These are phyloP conservation scores for Conus canariensis DNA, from an alignment of 2,888 invertebrate genomes.

Conservation along the genomic window DNA sequence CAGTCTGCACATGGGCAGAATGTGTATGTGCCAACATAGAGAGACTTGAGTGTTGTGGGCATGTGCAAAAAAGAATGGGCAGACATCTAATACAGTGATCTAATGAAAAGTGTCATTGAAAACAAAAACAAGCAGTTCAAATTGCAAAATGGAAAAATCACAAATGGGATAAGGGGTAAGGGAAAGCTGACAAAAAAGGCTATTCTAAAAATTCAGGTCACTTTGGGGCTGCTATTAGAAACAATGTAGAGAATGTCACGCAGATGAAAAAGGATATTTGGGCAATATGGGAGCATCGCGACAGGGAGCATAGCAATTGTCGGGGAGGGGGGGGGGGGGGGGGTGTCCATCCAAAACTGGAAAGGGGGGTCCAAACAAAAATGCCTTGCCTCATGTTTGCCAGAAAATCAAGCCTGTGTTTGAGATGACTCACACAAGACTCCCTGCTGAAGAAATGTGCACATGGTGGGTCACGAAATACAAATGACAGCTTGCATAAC, in stretches of 20 bases:
- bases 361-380: background rate
- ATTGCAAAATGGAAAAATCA: background rate
- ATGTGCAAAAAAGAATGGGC: too few relatives aligned
- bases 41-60: too few relatives aligned
- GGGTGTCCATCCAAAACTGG: slow-evolving; percentile 23
- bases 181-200: slow-evolving; percentile 26
- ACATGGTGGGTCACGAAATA: slow-evolving; percentile 39
- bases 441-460: slow-evolving; percentile 35
- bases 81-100: too few relatives aligned
- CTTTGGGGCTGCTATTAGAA: slow-evolving; percentile 43
- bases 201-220: slow-evolving; percentile 42
- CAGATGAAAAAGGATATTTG: slow-evolving; percentile 35
- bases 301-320: slow-evolving; percentile 28
- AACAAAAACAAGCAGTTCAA: background rate
- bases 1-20: too few relatives aligned
- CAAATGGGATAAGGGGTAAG: slow-evolving; percentile 29
- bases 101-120: too few relatives aligned
- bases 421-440: slow-evolving; percentile 36
- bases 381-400: slow-evolving; percentile 34
- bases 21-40: too few relatives aligned
- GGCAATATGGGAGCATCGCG: slow-evolving; percentile 26
- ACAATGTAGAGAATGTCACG: slow-evolving; percentile 27
- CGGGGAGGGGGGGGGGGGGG: too few relatives aligned
- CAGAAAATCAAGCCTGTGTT: slow-evolving; percentile 43
- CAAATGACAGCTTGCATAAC: slow-evolving; percentile 36